Evolutionary conservation across 1,140 invertebrate species (phyloP).

Genomic region (Pseudomyrmex cubaensis): DNA sequence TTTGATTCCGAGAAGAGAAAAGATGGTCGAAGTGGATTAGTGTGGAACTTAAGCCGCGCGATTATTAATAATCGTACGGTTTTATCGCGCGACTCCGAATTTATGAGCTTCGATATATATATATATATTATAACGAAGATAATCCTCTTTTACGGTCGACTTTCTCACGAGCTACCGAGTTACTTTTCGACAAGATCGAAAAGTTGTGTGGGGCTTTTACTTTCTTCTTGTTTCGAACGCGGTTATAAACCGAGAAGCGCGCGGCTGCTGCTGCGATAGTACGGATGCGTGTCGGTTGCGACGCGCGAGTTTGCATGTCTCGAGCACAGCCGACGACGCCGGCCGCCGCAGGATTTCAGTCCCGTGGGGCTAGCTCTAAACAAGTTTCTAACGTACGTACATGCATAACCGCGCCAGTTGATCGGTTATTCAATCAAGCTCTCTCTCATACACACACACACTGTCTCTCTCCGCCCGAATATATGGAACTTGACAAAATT

Average conservation of each 20-base stretch:
- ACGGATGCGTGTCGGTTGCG: conserved; percentile 61
- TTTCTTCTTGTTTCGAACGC: conserved; percentile 42
- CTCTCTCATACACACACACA: not conserved
- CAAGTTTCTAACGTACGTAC: conserved; percentile 75
- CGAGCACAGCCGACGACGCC: conserved; percentile 43
- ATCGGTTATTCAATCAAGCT: conserved; percentile 74
- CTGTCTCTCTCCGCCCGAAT: conserved; percentile 18
- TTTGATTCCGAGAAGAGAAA: too few species aligned
- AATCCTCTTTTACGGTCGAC: too few species aligned
- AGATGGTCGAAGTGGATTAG: too few species aligned
- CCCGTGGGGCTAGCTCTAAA: conserved; percentile 69
- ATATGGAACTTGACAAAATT: conserved; percentile 63
- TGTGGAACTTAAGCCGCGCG: not conserved
- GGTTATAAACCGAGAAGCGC: conserved; percentile 61
- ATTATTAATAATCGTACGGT: not conserved
- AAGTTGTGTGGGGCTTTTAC: conserved; percentile 26
- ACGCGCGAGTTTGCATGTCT: conserved; percentile 66
- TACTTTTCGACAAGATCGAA: not conserved
- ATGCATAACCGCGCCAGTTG: conserved; percentile 71
- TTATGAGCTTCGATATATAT: not conserved
- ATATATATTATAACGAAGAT: too few species aligned
- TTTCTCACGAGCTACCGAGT: not conserved
- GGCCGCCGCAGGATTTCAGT: conserved; percentile 71
- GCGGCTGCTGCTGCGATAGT: conserved; percentile 19
- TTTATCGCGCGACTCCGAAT: not conserved